Conservation (phyloP, 2,797 vertebrate genomes). For the Falco novaeseelandiae region DNA sequence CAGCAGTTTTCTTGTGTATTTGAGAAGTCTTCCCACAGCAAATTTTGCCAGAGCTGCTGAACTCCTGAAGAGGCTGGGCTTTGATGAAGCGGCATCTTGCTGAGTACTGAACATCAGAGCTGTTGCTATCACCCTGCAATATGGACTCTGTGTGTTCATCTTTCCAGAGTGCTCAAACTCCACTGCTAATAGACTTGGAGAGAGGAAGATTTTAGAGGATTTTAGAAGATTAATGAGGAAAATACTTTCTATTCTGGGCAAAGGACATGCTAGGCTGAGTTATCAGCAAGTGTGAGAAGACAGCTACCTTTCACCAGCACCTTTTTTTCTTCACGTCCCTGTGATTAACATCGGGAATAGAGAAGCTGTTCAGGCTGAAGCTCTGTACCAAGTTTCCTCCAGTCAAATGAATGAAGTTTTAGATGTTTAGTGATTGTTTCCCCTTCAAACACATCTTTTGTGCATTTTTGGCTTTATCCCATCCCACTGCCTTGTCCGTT, state of each 20-base stretch:
- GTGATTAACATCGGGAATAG: background rate
- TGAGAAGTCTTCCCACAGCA: background rate
- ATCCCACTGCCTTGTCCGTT: fast-evolving
- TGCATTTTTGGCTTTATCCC: background rate
- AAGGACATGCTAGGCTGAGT: background rate
- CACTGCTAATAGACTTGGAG: background rate
- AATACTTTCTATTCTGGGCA: background rate
- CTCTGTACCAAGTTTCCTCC: background rate
- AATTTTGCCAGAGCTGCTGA: background rate
- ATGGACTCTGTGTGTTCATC: fast-evolving
- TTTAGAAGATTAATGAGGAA: background rate
- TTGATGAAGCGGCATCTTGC: background rate
- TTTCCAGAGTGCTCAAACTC: background rate
- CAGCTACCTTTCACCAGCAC: background rate
- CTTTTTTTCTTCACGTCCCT: background rate
- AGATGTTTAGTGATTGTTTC: background rate
- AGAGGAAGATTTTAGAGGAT: background rate
- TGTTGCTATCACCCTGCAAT: background rate
- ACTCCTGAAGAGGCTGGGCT: background rate
- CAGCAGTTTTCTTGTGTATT: background rate
- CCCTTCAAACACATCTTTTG: background rate
- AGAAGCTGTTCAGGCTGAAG: background rate
- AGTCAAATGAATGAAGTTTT: background rate
- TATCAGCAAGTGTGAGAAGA: background rate
- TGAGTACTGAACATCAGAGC: background rate